A percentile compares a stretch with the other conserved stretches of the same genome.
Evolutionary conservation across 2,888 invertebrate species (phyloP).

Genomic region (Yponomeuta malinellus): DNA sequence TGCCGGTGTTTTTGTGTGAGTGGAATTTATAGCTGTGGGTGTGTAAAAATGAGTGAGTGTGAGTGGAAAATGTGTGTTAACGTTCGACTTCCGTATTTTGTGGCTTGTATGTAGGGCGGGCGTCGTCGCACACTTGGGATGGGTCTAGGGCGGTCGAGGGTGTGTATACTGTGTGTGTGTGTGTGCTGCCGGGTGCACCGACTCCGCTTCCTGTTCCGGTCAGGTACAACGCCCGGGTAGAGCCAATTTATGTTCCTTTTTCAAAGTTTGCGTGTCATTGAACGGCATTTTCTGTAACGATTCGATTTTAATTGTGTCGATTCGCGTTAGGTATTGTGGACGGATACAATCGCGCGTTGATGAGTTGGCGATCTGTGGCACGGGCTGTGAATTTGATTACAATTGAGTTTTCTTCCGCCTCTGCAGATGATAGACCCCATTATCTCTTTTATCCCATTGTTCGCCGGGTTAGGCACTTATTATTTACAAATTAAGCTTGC

Average conservation of each 20-base stretch:
- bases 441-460: background rate
- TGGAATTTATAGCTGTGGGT: background rate
- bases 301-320: background rate
- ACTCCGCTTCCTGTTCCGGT: conserved; percentile 61
- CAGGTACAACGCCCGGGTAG: conserved; percentile 61
- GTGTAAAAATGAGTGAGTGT: conserved; percentile 33
- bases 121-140: conserved; percentile 40
- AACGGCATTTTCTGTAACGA: conserved; percentile 2
- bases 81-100: conserved; percentile 63
- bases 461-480: background rate
- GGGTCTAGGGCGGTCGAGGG: conserved; percentile 21
- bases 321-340: background rate
- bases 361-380: background rate
- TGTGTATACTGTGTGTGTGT: conserved; percentile 18
- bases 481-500: no score
- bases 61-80: conserved; percentile 64
- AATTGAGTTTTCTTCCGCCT: background rate
- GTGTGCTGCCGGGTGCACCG: conserved; percentile 66
- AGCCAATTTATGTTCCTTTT: conserved; percentile 54
- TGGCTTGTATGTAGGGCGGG: conserved; percentile 27
- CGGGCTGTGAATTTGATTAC: background rate
- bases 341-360: background rate
- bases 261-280: conserved; percentile 61
- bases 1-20: conserved; percentile 19
- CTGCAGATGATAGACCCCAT: background rate